A percentile compares a stretch with the other conserved stretches of the same genome.
Evolutionary conservation across 2,113 vertebrate genomes (phyloP).

Genomic region (Colinus virginianus): DNA sequence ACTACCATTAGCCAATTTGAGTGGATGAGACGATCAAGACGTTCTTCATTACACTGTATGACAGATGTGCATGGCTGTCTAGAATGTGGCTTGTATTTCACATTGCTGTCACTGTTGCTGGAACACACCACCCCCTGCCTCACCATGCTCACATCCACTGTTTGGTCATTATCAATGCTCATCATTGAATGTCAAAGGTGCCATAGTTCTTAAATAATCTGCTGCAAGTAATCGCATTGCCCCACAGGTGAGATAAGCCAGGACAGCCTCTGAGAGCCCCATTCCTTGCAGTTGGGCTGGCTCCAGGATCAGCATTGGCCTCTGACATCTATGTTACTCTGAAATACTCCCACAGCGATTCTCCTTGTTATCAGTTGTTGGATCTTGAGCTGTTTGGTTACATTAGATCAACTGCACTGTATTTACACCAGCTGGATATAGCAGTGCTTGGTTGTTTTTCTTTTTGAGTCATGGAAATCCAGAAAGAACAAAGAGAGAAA

Average conservation of each 20-base stretch:
- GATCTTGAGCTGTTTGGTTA: background rate
- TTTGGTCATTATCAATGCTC: background rate
- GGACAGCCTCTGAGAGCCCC: rapidly evolving
- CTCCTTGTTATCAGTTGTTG: background rate
- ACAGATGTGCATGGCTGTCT: background rate
- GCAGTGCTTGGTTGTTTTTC: background rate
- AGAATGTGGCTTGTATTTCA: background rate
- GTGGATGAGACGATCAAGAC: background rate
- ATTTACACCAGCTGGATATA: rapidly evolving
- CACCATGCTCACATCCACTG: too few species aligned
- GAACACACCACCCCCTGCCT: background rate
- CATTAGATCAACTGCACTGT: background rate
- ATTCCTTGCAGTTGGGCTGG: background rate
- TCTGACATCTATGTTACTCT: background rate
- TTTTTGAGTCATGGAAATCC: background rate
- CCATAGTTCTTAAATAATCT: background rate
- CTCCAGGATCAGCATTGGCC: background rate
- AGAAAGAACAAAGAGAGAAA: slow-evolving; percentile 1
- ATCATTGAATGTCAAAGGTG: background rate
- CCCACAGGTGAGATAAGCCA: background rate
- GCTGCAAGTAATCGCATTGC: background rate
- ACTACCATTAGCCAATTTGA: background rate
- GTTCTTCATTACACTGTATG: background rate
- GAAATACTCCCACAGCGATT: background rate
- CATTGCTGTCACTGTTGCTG: background rate